Evolutionary conservation across 2,888 invertebrate species (phyloP), one percentile per base, ranked within the genome.

Genomic region (Macrophya annulata): DNA sequence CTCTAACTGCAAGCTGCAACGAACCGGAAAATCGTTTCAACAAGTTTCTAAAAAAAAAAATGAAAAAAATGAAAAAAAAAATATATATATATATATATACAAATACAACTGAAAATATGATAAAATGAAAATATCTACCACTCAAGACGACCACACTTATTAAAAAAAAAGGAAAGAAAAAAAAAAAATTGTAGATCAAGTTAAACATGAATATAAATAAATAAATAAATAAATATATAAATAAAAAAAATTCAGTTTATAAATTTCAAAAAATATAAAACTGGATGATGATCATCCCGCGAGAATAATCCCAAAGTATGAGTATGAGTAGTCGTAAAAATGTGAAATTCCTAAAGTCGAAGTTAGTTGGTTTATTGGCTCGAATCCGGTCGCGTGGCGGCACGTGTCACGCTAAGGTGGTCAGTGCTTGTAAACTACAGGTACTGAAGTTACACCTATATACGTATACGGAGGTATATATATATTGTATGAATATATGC

Each of bases 371-470:
- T 71, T 68, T 15, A 51, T 21, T 71, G n/a, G 43, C 51, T 71
- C 21, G 68, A 83, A 68, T 83, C 83, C 83, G 71, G 83, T 83
- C 83, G 83, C 83, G 83, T 83, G 83, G 83, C 83, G 83, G 83
- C 83, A 51, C 83, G 83, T 83, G 83, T 83, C 83, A 51, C 48
- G 25, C 48, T 4, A 31, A 83, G 51, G 48, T 71, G 68, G 45
- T 83, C 68, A 25, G 68, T 65, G 25, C 15, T 40, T 74, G 72
- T 74, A 74, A n/a, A 45, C 21, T 45, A 17, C 21, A 74, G 43
- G 25, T 45, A 21, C 45, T 1, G 21, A 0, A 43, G 21, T 31
- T 31, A 31, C 31, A 31, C 31, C 31, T 31, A 31, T 31, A 31
- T 31, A n/a, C n/a, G 10, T 43, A 21, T 74, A 45, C 21, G n/a